Evolutionary conservation across 2,888 invertebrate species (phyloP).

Genomic region (Scaptomyza cyrtandrae): DNA sequence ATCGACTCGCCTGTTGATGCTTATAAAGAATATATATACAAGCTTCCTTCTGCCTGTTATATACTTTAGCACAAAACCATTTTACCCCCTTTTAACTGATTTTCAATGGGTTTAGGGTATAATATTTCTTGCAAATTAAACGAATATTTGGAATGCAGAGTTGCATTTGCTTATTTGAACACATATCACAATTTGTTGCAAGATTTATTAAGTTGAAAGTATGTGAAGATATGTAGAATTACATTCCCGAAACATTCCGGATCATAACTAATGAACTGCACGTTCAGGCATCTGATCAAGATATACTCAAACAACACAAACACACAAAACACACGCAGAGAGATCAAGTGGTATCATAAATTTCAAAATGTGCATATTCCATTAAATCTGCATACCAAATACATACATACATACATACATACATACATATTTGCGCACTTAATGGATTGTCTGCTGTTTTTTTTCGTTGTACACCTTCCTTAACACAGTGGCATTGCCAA

Average conservation of each 20-base stretch:
- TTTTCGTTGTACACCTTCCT: constrained; percentile 5
- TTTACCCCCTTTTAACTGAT: too few relatives aligned
- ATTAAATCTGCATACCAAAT: constrained; percentile 63
- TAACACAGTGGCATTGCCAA: background rate
- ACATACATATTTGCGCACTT: constrained; percentile 53
- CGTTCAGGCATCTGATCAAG: constrained; percentile 53
- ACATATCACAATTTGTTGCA: background rate
- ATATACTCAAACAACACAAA: constrained; percentile 16
- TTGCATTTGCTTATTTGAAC: background rate
- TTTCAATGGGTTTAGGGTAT: too few relatives aligned
- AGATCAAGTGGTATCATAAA: constrained; percentile 47
- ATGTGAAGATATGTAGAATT: constrained; percentile 19
- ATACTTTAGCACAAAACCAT: too few relatives aligned
- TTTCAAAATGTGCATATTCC: constrained; percentile 60
- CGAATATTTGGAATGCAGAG: background rate
- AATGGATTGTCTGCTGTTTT: constrained; percentile 54
- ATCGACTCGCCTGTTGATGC: too few relatives aligned
- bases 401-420: constrained; percentile 10
- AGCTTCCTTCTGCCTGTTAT: too few relatives aligned
- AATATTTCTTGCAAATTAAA: background rate
- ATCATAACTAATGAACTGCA: constrained; percentile 40
- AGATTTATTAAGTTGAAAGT: constrained; percentile 2
- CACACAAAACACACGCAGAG: background rate
- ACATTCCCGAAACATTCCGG: constrained; percentile 30
- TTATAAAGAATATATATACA: too few relatives aligned